Percentiles rank a stretch among this genome's conserved stretches.
These are phyloP conservation scores for Amblyornis subalaris DNA, from an alignment of 2,113 vertebrate genomes.

Conservation along the genomic window DNA sequence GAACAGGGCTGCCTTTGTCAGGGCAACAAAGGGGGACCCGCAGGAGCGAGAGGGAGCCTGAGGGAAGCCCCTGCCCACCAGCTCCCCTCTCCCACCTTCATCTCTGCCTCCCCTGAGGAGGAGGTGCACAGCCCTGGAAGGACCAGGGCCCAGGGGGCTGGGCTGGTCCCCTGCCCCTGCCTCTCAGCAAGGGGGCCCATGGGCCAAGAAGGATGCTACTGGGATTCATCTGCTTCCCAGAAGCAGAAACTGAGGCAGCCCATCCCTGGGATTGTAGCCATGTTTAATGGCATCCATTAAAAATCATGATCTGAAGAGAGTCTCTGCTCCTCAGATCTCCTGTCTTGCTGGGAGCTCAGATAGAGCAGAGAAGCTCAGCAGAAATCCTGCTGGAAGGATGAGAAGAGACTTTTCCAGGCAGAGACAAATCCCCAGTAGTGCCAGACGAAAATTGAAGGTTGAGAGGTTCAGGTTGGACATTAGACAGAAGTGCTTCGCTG, in stretches of 20 bases:
- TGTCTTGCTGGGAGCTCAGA: background rate
- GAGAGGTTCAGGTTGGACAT: background rate
- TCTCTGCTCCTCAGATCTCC: background rate
- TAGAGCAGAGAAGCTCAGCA: background rate
- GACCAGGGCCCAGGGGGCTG: fast-evolving
- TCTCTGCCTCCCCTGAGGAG: background rate
- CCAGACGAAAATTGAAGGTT: background rate
- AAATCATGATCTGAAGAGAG: background rate
- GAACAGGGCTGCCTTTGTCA: slow-evolving; percentile 48
- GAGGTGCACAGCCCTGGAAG: background rate
- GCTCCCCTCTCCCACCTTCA: background rate
- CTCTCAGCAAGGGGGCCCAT: fast-evolving
- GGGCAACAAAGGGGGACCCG: background rate
- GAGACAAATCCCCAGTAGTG: background rate
- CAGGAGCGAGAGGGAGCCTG: background rate
- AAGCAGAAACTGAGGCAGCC: background rate
- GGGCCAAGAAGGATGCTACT: background rate
- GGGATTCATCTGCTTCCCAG: background rate
- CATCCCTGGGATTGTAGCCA: background rate
- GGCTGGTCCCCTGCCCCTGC: background rate
- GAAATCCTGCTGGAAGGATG: background rate
- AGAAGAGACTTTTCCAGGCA: background rate
- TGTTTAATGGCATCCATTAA: background rate
- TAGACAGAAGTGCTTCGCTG: background rate
- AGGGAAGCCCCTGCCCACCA: background rate